Evolutionary conservation across 2,888 invertebrate genomes (phyloP).

Genomic region (Lutraria lutraria): DNA sequence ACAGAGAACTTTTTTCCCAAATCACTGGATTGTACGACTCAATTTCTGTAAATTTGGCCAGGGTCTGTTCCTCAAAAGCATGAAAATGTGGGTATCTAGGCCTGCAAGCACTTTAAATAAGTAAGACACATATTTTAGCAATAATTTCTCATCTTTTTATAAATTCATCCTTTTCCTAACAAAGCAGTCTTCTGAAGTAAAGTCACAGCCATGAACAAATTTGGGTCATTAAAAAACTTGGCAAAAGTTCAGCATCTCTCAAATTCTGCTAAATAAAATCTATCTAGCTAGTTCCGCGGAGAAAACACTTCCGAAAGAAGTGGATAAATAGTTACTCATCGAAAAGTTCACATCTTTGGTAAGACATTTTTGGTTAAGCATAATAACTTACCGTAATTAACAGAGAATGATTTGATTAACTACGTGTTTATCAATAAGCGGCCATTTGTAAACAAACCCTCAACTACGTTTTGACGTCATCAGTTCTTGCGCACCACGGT

Average conservation of each 20-base stretch:
- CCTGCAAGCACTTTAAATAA: no score
- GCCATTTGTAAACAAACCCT: constrained; percentile 77
- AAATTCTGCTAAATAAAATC: no score
- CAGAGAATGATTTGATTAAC: not conserved
- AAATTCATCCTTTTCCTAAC: not conserved
- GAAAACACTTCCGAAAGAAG: not conserved
- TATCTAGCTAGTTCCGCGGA: no score
- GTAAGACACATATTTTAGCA: not conserved
- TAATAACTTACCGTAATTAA: not conserved
- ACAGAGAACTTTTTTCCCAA: no score
- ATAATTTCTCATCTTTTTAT: not conserved
- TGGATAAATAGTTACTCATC: not conserved
- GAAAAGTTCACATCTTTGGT: not conserved
- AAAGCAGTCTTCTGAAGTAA: not conserved
- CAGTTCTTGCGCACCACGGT: constrained; percentile 31
- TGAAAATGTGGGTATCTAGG: no score
- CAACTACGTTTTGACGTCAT: constrained; percentile 71
- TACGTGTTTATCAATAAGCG: constrained; percentile 49
- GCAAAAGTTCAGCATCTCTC: no score
- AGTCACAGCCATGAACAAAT: no score
- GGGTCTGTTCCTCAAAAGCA: no score
- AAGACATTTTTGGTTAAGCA: not conserved
- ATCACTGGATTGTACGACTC: no score
- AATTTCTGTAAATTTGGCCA: no score
- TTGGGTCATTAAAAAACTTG: no score